Conservation (phyloP, 2,888 invertebrate species). For the Meiosimyza decipiens region DNA sequence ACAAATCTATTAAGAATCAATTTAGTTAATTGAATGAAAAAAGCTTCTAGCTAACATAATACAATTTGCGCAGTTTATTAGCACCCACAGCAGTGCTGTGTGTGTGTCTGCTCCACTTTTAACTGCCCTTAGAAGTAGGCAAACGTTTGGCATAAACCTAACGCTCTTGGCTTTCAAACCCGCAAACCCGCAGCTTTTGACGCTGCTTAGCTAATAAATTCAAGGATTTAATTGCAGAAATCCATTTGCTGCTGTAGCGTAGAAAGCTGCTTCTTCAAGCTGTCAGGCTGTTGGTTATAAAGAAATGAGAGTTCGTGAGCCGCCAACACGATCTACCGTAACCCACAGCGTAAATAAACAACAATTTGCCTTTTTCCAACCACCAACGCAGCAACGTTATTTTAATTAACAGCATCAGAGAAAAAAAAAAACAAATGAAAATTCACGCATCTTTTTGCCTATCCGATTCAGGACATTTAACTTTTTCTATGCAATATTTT, state of each 20-base stretch:
- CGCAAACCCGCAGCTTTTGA: neutral
- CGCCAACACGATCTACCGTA: too few relatives aligned
- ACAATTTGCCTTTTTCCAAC: too few relatives aligned
- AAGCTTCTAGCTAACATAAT: constrained; percentile 6
- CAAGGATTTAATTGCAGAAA: constrained; percentile 26
- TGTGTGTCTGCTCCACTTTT: neutral
- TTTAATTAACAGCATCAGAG: too few relatives aligned
- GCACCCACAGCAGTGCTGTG: neutral
- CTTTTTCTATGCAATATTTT: neutral
- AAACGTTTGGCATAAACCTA: too few relatives aligned
- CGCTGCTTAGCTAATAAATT: constrained; percentile 8
- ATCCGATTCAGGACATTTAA: too few relatives aligned
- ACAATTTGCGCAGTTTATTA: neutral
- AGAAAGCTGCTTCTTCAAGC: neutral
- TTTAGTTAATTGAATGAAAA: constrained; percentile 21
- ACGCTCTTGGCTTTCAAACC: too few relatives aligned
- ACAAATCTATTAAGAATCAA: neutral
- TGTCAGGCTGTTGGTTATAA: neutral
- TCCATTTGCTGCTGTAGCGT: neutral
- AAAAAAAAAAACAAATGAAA: too few relatives aligned
- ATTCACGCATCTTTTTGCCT: too few relatives aligned
- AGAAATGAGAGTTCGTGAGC: too few relatives aligned
- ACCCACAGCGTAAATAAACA: too few relatives aligned
- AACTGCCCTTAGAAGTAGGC: neutral
- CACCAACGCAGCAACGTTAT: too few relatives aligned